Conservation (phyloP, 2,797 vertebrate species). For the Hippopotamyrus pictus region DNA sequence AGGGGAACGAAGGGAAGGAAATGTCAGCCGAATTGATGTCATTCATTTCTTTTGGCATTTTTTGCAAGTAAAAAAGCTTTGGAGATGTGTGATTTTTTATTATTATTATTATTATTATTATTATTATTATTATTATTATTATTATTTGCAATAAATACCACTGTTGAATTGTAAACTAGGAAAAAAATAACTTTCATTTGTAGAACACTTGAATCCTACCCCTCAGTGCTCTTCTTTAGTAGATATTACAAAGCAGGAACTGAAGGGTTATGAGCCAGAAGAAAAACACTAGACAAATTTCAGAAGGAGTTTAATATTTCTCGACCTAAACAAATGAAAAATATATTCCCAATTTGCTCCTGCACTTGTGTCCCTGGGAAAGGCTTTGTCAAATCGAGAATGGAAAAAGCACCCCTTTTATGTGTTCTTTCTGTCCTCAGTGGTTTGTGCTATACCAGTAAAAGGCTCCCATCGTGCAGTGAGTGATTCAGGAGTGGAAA, state of each 20-base stretch:
- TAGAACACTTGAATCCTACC: background rate
- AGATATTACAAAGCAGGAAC: background rate
- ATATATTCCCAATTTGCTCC: background rate
- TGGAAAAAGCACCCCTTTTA: background rate
- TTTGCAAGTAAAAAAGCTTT: background rate
- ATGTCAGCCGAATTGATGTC: background rate
- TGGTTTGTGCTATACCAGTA: background rate
- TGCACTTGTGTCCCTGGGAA: background rate
- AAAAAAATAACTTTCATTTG: background rate
- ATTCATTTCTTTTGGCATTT: slow-evolving; percentile 2
- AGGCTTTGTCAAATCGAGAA: background rate
- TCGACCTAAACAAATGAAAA: background rate
- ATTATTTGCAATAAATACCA: background rate
- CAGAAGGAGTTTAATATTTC: background rate
- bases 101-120: background rate
- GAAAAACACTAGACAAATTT: background rate
- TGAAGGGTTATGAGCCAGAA: background rate
- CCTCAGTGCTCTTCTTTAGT: background rate
- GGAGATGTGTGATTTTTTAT: background rate
- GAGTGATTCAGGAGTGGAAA: background rate
- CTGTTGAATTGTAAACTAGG: background rate
- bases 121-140: background rate
- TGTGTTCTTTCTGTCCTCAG: background rate
- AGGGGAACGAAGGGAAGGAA: background rate
- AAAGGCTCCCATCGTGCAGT: background rate